Base-by-base conservation (phyloP, 2,888 invertebrate species). In the Rutpela maculata region DNA sequence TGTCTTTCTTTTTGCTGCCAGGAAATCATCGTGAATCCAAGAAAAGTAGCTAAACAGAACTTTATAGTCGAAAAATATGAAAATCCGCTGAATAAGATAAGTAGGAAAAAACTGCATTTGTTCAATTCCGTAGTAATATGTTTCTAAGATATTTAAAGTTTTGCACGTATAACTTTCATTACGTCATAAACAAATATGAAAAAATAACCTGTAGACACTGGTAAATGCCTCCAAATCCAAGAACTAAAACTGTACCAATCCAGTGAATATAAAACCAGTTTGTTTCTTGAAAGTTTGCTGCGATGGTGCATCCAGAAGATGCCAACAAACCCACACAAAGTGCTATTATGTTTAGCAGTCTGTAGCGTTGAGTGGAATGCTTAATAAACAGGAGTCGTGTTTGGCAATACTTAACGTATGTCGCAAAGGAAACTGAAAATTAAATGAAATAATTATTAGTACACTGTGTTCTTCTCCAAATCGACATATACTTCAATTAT, bases 261-360 rank as follows among this genome's bases (percentile, higher is more conserved):
- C 92, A 87, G 83, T 94, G 93, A 15, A 92, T 90, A 1, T 86
- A 85, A 18, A 91, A 84, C 0, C 92, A 90, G 74, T 90, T 90
- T 3, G 91, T 91, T 87, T 93, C 92, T 89, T 93, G 93, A 86
- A 93, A 93, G 86, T 93, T 93, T 1, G 92, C 93, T 2, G 93
- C 91, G 59, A 93, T 85, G 77, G 91, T 91, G 7, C 92, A 87
- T 0, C 93, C 93, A 35, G 92, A 84, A 60, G 92, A 90, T 5
- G 91, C 89, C 0, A 92, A 56, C 18, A 89, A 83, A 7, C 93
- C 93, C 50, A 92, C 84, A 67, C 89, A 84, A 0, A 91, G 92
- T 4, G 92, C 88, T 2, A 87, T 74, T 73, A 73, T 80, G 63
- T 87, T 87, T 59, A 82, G 57, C 60, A 72, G 69, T 18, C 73